Base-by-base conservation (phyloP, 2,113 vertebrate species). In the Sinocyclocheilus anophthalmus region DNA sequence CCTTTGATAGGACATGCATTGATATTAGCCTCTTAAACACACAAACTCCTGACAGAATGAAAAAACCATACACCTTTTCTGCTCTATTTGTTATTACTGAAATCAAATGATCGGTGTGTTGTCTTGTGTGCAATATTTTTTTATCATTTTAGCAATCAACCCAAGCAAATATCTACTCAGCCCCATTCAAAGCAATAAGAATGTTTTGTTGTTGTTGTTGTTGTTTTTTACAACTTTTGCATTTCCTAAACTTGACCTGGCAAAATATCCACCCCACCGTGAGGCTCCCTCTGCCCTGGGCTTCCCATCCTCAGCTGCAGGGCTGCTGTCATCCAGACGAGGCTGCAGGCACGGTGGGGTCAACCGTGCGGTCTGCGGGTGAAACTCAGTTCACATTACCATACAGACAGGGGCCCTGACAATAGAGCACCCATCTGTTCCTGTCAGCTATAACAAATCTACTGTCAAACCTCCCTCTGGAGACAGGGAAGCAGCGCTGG, bases 301-400 rank as follows among this genome's bases (percentile, higher is more conserved):
- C 76, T 76, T 84, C 48, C 76, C 55, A 81, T 81, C 50, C 55
- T 57, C 76, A 50, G 50, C 83, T 76, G 81, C 48, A 61, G 84
- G 85, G 73, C 81, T 81, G 81, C 76, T 85, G 92, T 88, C 85
- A 89, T 85, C 88, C 92, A 94, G 93, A 94, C 92, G 94, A 96
- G 96, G 95, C 95, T 95, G 94, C 94, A 95, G 94, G 96, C 96
- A 93, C 92, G 95, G 94, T 96, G 96, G 94, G 97, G 97, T 98
- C 97, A 98, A 93, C 92, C 90, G 96, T 95, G 94, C 94, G 92
- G 96, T 96, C 95, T 94, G 76, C 93, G 97, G 97, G 97, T 98
- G 97, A 99, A 98, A 97, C 96, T 95, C 95, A 96, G 97, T 98
- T 98, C 97, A 99, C 97, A 99, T 99, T 98, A 97, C 96, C 97